Evolutionary conservation across 2,797 vertebrate species (phyloP).

Genomic region (Paedocypris micromegethes): DNA sequence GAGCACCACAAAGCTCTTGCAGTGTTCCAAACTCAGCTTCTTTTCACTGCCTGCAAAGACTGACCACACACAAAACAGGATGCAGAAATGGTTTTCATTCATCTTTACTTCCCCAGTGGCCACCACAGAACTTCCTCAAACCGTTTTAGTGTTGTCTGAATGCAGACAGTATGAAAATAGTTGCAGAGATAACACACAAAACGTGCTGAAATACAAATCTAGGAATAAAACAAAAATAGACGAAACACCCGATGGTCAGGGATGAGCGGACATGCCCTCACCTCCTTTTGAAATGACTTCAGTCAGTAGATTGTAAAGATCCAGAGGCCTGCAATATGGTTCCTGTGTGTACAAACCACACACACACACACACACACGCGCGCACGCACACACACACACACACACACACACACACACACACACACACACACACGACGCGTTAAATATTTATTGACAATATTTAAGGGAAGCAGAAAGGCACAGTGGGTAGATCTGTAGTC

Average conservation of each 20-base stretch:
- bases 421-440: too few relatives aligned
- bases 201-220: conserved; percentile 1
- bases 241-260: neutral
- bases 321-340: conserved; percentile 53
- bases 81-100: conserved; percentile 5
- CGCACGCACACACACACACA: neutral
- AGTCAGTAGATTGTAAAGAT: conserved; percentile 60
- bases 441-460: too few relatives aligned
- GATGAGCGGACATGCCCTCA: conserved; percentile 43
- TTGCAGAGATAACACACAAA: neutral
- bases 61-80: conserved; percentile 40
- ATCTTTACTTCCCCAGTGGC: neutral
- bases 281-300: conserved; percentile 63
- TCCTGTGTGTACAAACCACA: conserved; percentile 37
- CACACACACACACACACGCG: conserved; percentile 15
- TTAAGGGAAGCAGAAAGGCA: too few relatives aligned
- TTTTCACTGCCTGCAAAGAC: conserved; percentile 64
- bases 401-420: neutral
- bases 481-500: too few relatives aligned
- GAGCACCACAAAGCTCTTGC: conserved; percentile 70
- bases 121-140: neutral
- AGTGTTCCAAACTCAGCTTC: conserved; percentile 64
- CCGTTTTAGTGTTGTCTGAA: neutral
- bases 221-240: neutral
- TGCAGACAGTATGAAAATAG: neutral